phyloP scores from a whole-genome alignment of 2,113 vertebrate species.

The Semicossyphus pulcher region DNA sequence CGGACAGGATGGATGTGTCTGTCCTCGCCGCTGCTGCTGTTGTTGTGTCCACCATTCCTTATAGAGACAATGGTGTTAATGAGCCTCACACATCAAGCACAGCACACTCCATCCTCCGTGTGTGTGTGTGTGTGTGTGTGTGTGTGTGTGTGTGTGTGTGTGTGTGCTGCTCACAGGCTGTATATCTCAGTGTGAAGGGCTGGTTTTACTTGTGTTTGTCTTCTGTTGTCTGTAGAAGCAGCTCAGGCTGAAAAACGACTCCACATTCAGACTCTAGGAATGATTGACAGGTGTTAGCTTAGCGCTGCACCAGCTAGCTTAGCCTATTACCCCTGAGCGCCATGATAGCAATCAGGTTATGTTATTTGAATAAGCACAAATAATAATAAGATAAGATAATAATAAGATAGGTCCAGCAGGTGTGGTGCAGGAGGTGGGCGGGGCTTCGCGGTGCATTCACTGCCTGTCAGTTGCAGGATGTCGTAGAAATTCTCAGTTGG shows the following conservation, averaged over 20 bases:
- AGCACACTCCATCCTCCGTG: slow-evolving; percentile 20
- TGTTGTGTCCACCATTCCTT: slow-evolving; percentile 48
- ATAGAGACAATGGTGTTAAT: slow-evolving; percentile 66
- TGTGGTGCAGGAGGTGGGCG: neutral
- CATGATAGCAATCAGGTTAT: too few relatives aligned
- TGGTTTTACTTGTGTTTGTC: slow-evolving; percentile 11
- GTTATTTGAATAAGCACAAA: too few relatives aligned
- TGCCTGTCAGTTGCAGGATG: slow-evolving; percentile 50
- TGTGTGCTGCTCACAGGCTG: slow-evolving; percentile 17
- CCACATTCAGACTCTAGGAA: neutral
- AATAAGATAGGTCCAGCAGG: too few relatives aligned
- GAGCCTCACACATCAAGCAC: slow-evolving; percentile 63
- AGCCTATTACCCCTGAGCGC: neutral
- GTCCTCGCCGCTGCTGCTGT: slow-evolving; percentile 31
- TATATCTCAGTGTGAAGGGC: slow-evolving; percentile 23
- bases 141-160: slow-evolving; percentile 36
- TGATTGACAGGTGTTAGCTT: slow-evolving; percentile 13
- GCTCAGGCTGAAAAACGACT: neutral
- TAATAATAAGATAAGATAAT: too few relatives aligned
- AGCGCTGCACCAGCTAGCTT: neutral
- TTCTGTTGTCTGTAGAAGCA: slow-evolving; percentile 1
- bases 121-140: slow-evolving; percentile 22
- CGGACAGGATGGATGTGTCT: slow-evolving; percentile 62
- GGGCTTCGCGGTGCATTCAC: slow-evolving; percentile 1
- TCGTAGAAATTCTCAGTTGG: slow-evolving; percentile 64